Conservation (phyloP, 2,797 vertebrate genomes). For the Catharus ustulatus region DNA sequence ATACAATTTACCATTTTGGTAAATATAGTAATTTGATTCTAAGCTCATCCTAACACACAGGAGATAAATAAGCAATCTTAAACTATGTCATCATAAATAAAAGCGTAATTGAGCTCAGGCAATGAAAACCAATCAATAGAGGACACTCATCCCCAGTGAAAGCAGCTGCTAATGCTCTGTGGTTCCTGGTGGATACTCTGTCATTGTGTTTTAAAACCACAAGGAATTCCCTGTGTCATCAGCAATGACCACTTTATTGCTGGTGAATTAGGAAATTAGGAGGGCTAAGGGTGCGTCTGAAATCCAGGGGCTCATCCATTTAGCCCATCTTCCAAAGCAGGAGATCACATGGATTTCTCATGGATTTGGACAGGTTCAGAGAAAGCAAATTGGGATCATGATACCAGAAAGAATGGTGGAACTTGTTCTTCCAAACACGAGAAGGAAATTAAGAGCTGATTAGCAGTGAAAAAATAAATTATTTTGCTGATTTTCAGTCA, state of each 20-base stretch:
- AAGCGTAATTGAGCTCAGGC: conserved; percentile 7
- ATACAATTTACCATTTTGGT: not conserved
- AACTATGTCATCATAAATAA: conserved; percentile 30
- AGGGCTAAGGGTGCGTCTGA: not conserved
- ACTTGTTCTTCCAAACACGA: not conserved
- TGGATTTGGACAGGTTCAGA: not conserved
- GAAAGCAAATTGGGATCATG: rapidly evolving
- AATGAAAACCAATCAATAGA: conserved; percentile 45
- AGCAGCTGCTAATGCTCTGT: not conserved
- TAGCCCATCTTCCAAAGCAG: not conserved
- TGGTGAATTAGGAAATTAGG: conserved; percentile 16
- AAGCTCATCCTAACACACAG: not conserved
- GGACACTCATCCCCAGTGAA: conserved; percentile 39
- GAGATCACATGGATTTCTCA: not conserved
- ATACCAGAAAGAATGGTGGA: not conserved
- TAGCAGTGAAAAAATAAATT: not conserved
- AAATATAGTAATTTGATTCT: not conserved
- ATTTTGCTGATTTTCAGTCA: not conserved
- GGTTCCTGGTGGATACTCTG: conserved; percentile 38
- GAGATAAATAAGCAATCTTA: conserved; percentile 19
- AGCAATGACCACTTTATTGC: conserved; percentile 14
- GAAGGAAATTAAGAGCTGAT: not conserved
- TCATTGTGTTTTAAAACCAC: conserved; percentile 51
- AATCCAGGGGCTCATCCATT: not conserved
- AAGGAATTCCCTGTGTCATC: conserved; percentile 62